Conservation (phyloP, 2,888 invertebrate genomes). For the Miltochrista miniata region DNA sequence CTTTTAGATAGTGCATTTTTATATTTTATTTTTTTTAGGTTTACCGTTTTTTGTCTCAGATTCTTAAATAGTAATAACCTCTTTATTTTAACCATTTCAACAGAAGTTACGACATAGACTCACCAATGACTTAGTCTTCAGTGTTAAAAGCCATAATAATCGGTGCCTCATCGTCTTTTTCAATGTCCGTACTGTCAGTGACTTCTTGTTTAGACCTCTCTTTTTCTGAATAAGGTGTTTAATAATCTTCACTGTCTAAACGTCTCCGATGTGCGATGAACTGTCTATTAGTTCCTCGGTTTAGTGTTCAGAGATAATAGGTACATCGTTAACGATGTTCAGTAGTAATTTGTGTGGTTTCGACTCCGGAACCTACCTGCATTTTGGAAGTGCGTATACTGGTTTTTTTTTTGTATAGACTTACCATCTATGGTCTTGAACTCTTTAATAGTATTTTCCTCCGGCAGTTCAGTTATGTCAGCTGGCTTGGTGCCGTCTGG, state of each 20-base stretch:
- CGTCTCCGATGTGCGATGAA: background rate
- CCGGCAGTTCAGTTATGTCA: slow-evolving; percentile 31
- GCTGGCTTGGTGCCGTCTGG: background rate
- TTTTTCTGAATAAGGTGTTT: slow-evolving; percentile 47
- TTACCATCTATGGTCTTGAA: slow-evolving; percentile 20
- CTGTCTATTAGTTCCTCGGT: slow-evolving; percentile 21
- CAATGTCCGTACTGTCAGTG: slow-evolving; percentile 40
- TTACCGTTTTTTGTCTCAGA: slow-evolving; percentile 20
- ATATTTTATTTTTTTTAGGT: slow-evolving; percentile 25
- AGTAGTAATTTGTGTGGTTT: slow-evolving; percentile 44
- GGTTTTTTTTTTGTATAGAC: slow-evolving; percentile 25
- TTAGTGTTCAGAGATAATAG: slow-evolving; percentile 34
- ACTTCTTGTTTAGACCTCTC: slow-evolving; percentile 40
- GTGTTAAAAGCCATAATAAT: slow-evolving; percentile 33
- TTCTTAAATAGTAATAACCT: slow-evolving; percentile 46
- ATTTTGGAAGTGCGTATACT: slow-evolving; percentile 45
- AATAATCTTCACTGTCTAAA: slow-evolving; percentile 1
- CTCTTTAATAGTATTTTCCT: slow-evolving; percentile 46
- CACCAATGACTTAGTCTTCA: slow-evolving; percentile 16
- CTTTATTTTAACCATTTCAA: slow-evolving; percentile 24
- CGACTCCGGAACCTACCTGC: slow-evolving; percentile 34
- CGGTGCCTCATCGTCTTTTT: background rate
- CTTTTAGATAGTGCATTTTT: slow-evolving; percentile 45
- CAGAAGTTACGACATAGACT: background rate
- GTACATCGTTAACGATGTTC: slow-evolving; percentile 36